Conservation (phyloP, 2,888 invertebrate genomes). For the Hydraecia micacea region DNA sequence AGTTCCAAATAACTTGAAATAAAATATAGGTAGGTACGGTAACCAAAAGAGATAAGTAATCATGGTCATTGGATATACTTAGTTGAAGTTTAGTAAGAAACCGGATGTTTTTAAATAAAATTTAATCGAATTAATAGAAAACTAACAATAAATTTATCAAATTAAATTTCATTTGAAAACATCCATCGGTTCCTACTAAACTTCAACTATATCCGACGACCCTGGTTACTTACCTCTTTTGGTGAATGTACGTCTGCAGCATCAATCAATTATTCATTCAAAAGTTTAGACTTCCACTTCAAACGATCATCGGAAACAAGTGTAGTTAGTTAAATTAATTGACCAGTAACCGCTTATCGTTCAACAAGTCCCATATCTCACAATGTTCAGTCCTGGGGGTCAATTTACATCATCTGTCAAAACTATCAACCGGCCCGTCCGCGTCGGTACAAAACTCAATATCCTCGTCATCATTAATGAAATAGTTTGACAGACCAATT, state of each 20-base stretch:
- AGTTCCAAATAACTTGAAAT: background rate
- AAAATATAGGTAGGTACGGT: background rate
- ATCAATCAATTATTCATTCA: conserved; percentile 24
- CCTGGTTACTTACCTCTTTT: too few relatives aligned
- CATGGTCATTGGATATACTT: background rate
- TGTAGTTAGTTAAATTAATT: conserved; percentile 45
- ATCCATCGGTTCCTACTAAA: too few relatives aligned
- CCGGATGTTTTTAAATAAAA: background rate
- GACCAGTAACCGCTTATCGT: conserved; percentile 44
- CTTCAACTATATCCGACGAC: too few relatives aligned
- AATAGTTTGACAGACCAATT: conserved; percentile 21
- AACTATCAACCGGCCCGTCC: conserved; percentile 41
- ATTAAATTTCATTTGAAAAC: too few relatives aligned
- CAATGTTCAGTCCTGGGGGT: conserved; percentile 21
- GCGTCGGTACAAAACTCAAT: conserved; percentile 9
- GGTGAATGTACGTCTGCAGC: background rate
- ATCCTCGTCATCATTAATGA: conserved; percentile 18
- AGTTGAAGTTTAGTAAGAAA: background rate
- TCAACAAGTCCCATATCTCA: conserved; percentile 61
- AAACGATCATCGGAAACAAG: conserved; percentile 24
- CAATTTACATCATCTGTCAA: conserved; percentile 60
- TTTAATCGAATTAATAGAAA: too few relatives aligned
- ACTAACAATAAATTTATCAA: too few relatives aligned
- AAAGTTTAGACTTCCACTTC: background rate
- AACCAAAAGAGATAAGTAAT: background rate